Conservation (phyloP, 2,888 invertebrate species). For the Sceliomorpha sp. region DNA sequence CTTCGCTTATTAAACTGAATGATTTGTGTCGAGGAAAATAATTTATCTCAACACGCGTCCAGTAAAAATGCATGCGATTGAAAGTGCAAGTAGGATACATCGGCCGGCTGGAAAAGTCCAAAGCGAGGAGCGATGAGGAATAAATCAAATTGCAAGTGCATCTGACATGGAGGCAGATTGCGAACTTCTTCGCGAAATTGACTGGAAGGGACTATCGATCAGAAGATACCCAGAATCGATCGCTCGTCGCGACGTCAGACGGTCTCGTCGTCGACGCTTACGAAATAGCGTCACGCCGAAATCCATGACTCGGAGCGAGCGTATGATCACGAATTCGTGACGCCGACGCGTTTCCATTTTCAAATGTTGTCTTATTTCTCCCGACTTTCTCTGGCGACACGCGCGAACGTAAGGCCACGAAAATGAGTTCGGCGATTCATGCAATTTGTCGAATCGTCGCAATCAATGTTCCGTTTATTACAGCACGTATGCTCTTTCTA, state of each 20-base stretch:
- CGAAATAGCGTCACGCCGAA: constrained; percentile 19
- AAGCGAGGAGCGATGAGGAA: constrained; percentile 50
- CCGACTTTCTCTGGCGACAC: constrained; percentile 4
- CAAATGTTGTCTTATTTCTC: constrained; percentile 3
- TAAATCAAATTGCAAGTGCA: constrained; percentile 69
- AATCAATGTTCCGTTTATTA: too few relatives aligned
- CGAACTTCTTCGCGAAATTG: constrained; percentile 65
- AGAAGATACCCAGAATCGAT: constrained; percentile 25
- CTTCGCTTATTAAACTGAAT: too few relatives aligned
- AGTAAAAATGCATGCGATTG: constrained; percentile 7
- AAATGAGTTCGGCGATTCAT: constrained; percentile 9
- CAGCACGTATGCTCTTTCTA: neutral
- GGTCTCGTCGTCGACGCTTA: constrained; percentile 39
- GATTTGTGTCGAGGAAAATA: too few relatives aligned
- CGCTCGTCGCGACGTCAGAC: constrained; percentile 15
- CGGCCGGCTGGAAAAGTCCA: constrained; percentile 11
- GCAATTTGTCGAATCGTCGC: constrained; percentile 5
- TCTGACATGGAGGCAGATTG: constrained; percentile 63
- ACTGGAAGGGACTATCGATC: constrained; percentile 61
- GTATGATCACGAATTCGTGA: constrained; percentile 24
- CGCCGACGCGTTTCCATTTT: constrained; percentile 18
- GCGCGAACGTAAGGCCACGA: neutral
- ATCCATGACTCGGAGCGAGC: constrained; percentile 22
- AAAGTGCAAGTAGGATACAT: neutral
- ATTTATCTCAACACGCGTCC: constrained; percentile 22